Base-by-base conservation (phyloP, 2,888 invertebrate species). In the Pardosa pseudoannulata region DNA sequence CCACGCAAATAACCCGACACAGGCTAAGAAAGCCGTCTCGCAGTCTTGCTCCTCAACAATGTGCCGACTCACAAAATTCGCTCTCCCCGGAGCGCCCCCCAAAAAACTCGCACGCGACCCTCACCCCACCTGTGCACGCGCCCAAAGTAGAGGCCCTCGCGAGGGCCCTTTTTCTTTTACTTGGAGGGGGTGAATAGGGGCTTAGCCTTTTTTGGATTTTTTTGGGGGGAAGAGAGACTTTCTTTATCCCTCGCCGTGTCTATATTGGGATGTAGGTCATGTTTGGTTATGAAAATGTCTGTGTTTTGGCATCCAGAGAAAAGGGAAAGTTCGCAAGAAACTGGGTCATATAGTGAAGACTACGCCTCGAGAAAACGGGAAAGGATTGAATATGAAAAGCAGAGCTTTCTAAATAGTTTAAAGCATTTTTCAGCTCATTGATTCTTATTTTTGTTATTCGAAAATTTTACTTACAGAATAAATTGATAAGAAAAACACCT, bases 81-180 rank as follows among this genome's bases (percentile, higher is more conserved):
- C n/a, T n/a, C 67, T 16, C 28, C 50, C 56, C 56, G 36, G 56
- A 68, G 16, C 9, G 9, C 2, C 46, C 46, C 46, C 46, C 5
- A 46, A 46, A 46, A 46, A 46, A 46, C 11, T 46, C n/a, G 46
- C 46, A 46, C 64, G 31, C 46, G 16, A 46, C 78, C 75, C 36
- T 64, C 46, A 75, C 82, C 82, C 75, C 82, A 82, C 82, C 82
- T 82, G 82, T 65, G 56, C 46, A 46, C 46, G 46, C 46, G 46
- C 46, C 46, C n/a, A n/a, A 16, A 9, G 46, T 6, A 46, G 46
- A 16, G 46, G 46, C 46, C 46, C n/a, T 6, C 46, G n/a, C 5
- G 46, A 16, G n/a, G 16, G 5, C 46, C 46, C 46, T 16, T 6
- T 9, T 6, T 16, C 2, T 46, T 46, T 46, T 46, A 9, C 46